Base-by-base conservation (phyloP, 2,113 vertebrate genomes). In the Abramis brama region DNA sequence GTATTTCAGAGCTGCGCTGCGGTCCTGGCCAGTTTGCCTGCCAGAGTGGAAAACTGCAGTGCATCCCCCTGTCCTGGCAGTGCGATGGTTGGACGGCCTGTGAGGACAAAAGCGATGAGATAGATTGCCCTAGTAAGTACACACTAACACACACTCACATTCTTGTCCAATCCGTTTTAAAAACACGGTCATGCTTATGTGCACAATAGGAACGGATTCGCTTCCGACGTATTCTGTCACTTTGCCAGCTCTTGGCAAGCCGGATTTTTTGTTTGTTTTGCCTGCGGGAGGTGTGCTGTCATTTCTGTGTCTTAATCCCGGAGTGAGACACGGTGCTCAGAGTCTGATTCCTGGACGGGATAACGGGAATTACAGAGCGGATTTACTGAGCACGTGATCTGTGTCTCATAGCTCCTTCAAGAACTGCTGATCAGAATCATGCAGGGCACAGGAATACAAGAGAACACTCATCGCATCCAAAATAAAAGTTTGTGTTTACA, bases 61-160 rank as follows among this genome's bases (percentile, higher is more conserved):
- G 98, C 93, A 99, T 99, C 93, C 98, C 98, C 3, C 95, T 96
- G 3, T 92, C 91, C 19, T 99, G 97, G 98, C 95, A 97, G 92
- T 99, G 98, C 85, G 98, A 99, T 89, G 97, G 98, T 52, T 97
- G 96, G 97, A 96, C 96, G 3, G 96, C 96, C 87, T 99, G 98
- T 0, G 97, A 98, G 92, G 98, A 99, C 36, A 95, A 97, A 92
- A 99, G 98, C 0, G 98, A 99, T 81, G 98, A 99, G 92, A 94
- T 96, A 57, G 94, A 97, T 94, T 99, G 98, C 92, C 96, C 97
- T 83, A 95, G 98, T 98, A 90, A 94, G 94, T 94, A 64, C 68
- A 73, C 76, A 80, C 60, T 59, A 10, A 39, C 70, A 55, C 71
- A 75, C 74, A 78, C 66, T n/a, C 55, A 76, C 13, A 23, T 45